Evolutionary conservation across 2,888 invertebrate species (phyloP).

Genomic region (Apeira syringaria): DNA sequence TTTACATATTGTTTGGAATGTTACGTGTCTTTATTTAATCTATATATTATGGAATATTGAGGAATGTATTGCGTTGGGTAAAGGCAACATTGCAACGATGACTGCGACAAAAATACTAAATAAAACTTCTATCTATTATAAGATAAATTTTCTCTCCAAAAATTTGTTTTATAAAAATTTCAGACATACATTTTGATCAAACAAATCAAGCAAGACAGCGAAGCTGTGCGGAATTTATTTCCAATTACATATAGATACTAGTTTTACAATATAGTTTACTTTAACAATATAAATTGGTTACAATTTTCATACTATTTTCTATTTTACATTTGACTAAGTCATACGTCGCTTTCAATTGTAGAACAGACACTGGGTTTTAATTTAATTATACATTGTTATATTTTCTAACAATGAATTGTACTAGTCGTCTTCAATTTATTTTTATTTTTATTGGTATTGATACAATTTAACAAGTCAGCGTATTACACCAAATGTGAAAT

Average conservation of each 20-base stretch:
- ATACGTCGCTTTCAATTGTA: slow-evolving; percentile 25
- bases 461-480: not conserved
- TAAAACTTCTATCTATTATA: slow-evolving; percentile 1
- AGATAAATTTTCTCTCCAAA: not conserved
- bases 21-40: slow-evolving; percentile 52
- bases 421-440: slow-evolving; percentile 1
- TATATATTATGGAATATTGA: slow-evolving; percentile 44
- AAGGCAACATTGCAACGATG: slow-evolving; percentile 26
- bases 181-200: not conserved
- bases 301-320: slow-evolving; percentile 22
- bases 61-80: slow-evolving; percentile 57
- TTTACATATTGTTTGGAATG: slow-evolving; percentile 67
- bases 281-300: slow-evolving; percentile 7
- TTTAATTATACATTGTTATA: slow-evolving; percentile 6
- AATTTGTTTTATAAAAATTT: not conserved
- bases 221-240: slow-evolving; percentile 2
- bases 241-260: slow-evolving; percentile 5
- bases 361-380: slow-evolving; percentile 33
- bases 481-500: no score
- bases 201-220: slow-evolving; percentile 7
- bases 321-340: slow-evolving; percentile 22
- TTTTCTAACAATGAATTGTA: slow-evolving; percentile 3
- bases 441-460: not conserved
- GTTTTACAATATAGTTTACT: slow-evolving; percentile 1
- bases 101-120: not conserved